These are phyloP conservation scores for Xestia ashworthii DNA, from an alignment of 2,888 invertebrate species.

Conservation along the genomic window DNA sequence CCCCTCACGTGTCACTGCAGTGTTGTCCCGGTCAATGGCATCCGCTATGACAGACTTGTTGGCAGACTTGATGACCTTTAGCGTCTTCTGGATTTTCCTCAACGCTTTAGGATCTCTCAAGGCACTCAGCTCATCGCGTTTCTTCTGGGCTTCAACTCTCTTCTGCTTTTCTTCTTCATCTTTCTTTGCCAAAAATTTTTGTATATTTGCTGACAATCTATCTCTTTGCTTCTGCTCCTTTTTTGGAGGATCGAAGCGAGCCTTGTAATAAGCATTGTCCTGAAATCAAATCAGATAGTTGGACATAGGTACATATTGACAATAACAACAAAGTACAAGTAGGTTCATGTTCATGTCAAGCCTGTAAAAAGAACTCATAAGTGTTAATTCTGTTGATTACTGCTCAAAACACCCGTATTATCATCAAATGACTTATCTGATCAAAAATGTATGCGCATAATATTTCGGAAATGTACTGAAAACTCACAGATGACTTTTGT, in stretches of 20 bases:
- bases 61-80: conserved; percentile 97
- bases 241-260: conserved; percentile 95
- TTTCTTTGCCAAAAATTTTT: conserved; percentile 95
- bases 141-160: conserved; percentile 91
- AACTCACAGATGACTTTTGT: conserved; percentile 89
- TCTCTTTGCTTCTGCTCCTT: conserved; percentile 93
- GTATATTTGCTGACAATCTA: conserved; percentile 94
- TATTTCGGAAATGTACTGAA: conserved; percentile 67
- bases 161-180: conserved; percentile 94
- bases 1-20: conserved; percentile 93
- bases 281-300: conserved; percentile 63
- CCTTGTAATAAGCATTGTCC: conserved; percentile 92
- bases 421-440: conserved; percentile 34
- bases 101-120: conserved; percentile 94
- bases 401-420: conserved; percentile 6
- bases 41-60: conserved; percentile 96
- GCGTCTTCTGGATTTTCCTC: conserved; percentile 94
- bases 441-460: conserved; percentile 59
- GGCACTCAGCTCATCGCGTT: conserved; percentile 92
- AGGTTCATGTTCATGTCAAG: neutral
- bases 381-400: conserved; percentile 8
- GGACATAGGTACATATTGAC: conserved; percentile 27
- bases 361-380: neutral
- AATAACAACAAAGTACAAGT: conserved; percentile 57
- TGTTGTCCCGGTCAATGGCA: conserved; percentile 94